Evolutionary conservation across 1,140 invertebrate genomes (phyloP).

Genomic region (Meloidogyne exigua): DNA sequence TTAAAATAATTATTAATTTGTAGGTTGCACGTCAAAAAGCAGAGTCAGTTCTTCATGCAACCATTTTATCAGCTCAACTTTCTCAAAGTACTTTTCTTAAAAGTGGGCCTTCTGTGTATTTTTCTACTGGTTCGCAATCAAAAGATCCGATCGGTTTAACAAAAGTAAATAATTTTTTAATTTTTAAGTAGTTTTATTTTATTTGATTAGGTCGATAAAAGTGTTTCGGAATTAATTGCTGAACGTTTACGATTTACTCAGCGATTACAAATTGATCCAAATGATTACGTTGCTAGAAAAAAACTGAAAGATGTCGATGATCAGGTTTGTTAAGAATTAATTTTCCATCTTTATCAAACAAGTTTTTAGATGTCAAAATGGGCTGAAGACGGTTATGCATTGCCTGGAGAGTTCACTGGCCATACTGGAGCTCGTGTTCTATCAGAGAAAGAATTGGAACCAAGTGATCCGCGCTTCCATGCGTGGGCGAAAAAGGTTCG

Average conservation of each 20-base stretch:
- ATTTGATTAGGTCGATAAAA: background rate
- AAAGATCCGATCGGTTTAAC: constrained; percentile 21
- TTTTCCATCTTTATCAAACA: background rate
- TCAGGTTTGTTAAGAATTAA: constrained; percentile 11
- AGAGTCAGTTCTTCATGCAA: constrained; percentile 22
- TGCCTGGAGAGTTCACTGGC: constrained; percentile 31
- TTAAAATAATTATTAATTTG: background rate
- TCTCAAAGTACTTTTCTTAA: constrained; percentile 6
- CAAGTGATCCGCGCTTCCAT: constrained; percentile 25
- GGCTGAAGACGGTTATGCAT: constrained; percentile 15
- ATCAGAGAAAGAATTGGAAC: constrained; percentile 29
- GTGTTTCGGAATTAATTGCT: constrained; percentile 25
- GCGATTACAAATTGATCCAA: constrained; percentile 28
- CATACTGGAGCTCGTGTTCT: constrained; percentile 34
- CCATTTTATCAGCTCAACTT: constrained; percentile 19
- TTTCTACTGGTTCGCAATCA: background rate
- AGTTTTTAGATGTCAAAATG: constrained; percentile 35
- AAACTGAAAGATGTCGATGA: constrained; percentile 24
- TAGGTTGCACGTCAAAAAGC: constrained; percentile 23
- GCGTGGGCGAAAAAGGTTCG: constrained; percentile 38
- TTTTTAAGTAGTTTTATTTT: background rate
- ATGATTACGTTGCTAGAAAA: constrained; percentile 34
- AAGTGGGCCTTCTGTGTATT: background rate
- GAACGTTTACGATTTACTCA: constrained; percentile 27
- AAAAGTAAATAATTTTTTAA: background rate